phyloP scores from a whole-genome alignment of 2,797 vertebrate genomes.

The Typhlichthys eigenmanni region DNA sequence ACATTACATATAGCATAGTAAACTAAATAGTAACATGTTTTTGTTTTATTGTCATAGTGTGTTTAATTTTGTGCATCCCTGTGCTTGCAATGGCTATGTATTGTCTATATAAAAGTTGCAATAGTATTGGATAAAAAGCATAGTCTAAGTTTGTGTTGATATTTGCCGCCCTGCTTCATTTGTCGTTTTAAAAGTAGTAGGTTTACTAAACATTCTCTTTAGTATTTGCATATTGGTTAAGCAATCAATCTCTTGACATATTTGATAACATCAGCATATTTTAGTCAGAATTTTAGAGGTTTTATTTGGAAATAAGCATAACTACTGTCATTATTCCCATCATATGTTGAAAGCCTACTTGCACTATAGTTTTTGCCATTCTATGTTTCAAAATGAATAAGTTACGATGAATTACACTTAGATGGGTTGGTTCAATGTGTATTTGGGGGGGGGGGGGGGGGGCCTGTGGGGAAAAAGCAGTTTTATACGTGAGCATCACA shows the following conservation, averaged over 20 bases:
- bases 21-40: constrained; percentile 52
- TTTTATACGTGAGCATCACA: constrained; percentile 2
- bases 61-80: constrained; percentile 58
- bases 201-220: constrained; percentile 22
- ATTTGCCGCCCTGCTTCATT: constrained; percentile 49
- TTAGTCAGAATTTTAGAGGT: constrained; percentile 36
- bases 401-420: constrained; percentile 55
- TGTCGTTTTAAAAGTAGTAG: constrained; percentile 47
- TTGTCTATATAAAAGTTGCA: constrained; percentile 49
- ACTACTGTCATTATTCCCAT: constrained; percentile 41
- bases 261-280: constrained; percentile 28
- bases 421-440: constrained; percentile 62
- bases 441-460: constrained; percentile 2
- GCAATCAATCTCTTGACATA: constrained; percentile 34
- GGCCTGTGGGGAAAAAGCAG: too few species aligned
- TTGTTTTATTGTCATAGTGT: constrained; percentile 21
- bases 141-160: constrained; percentile 59
- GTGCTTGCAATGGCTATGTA: constrained; percentile 55
- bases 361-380: constrained; percentile 53
- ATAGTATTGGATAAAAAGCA: constrained; percentile 53
- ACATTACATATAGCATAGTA: constrained; percentile 39
- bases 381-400: constrained; percentile 59
- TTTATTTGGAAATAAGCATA: constrained; percentile 37
- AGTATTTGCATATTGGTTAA: constrained; percentile 27
- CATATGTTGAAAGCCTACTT: constrained; percentile 46